These are phyloP conservation scores for Heliconius eleuchia DNA, from an alignment of 1,140 invertebrate genomes.

Conservation along the genomic window DNA sequence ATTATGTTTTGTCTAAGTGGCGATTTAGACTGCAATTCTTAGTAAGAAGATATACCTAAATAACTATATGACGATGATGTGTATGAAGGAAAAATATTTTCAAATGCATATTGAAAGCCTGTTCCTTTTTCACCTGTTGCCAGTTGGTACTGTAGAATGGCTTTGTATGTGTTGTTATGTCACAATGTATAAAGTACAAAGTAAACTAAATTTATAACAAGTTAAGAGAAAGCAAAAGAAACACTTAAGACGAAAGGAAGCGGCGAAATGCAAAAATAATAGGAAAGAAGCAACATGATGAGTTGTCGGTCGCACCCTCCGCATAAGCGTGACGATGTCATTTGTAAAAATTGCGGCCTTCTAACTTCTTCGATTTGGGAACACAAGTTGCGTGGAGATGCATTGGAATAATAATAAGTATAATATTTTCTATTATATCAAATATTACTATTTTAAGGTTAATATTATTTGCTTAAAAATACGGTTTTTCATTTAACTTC, in stretches of 20 bases:
- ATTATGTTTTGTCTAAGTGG: constrained; percentile 37
- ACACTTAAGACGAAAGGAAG: constrained; percentile 54
- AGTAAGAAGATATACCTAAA: not conserved
- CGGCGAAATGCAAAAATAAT: constrained; percentile 66
- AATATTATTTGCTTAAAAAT: too few relatives aligned
- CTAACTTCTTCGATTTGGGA: constrained; percentile 71
- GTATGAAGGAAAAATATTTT: not conserved
- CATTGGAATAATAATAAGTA: constrained; percentile 35
- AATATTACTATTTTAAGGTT: too few relatives aligned
- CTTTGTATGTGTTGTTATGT: not conserved
- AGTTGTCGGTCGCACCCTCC: constrained; percentile 72
- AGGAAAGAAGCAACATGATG: constrained; percentile 77
- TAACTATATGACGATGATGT: not conserved
- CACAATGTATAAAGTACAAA: not conserved
- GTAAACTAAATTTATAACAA: constrained; percentile 6
- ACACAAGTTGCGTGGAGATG: constrained; percentile 56
- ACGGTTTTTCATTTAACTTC: too few relatives aligned
- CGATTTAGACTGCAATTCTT: not conserved
- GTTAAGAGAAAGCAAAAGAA: constrained; percentile 32
- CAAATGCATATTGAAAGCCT: not conserved
- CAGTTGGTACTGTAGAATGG: not conserved
- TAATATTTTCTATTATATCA: too few relatives aligned
- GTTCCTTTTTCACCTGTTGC: not conserved
- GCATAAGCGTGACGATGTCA: constrained; percentile 78
- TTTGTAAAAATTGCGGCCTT: constrained; percentile 80